Evolutionary conservation across 2,113 vertebrate species (phyloP).

Genomic region (Trogon surrucura): DNA sequence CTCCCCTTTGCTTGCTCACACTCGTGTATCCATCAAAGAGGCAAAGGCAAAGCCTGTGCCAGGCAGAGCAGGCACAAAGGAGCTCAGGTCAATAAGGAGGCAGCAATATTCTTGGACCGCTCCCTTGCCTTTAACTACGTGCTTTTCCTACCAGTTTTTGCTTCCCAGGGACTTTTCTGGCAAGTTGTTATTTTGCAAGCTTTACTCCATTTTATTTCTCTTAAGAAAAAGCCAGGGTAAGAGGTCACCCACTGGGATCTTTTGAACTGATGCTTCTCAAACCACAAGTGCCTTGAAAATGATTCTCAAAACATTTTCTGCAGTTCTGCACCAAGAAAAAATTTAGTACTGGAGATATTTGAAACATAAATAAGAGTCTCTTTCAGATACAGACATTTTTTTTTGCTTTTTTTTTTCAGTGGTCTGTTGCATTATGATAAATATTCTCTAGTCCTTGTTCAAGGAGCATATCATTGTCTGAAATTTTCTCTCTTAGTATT

Average conservation of each 20-base stretch:
- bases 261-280: neutral
- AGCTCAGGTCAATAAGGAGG: neutral
- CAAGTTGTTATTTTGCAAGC: constrained; percentile 12
- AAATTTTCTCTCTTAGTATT: neutral
- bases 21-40: neutral
- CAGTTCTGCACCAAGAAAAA: neutral
- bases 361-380: neutral
- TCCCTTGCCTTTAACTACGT: neutral
- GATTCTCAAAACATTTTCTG: neutral
- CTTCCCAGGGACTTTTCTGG: neutral
- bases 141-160: neutral
- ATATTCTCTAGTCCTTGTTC: constrained; percentile 6
- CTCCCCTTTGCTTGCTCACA: neutral
- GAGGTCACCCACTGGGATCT: constrained; percentile 29
- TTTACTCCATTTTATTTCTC: constrained; percentile 24
- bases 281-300: neutral
- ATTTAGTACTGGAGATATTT: neutral
- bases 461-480: neutral
- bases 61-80: neutral
- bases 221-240: constrained; percentile 10
- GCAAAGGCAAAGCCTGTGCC: rapidly evolving
- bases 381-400: neutral
- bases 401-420: neutral
- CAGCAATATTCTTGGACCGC: neutral
- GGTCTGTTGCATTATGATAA: neutral